phyloP scores from a whole-genome alignment of 2,113 vertebrate species.

The Archilochus colubris region DNA sequence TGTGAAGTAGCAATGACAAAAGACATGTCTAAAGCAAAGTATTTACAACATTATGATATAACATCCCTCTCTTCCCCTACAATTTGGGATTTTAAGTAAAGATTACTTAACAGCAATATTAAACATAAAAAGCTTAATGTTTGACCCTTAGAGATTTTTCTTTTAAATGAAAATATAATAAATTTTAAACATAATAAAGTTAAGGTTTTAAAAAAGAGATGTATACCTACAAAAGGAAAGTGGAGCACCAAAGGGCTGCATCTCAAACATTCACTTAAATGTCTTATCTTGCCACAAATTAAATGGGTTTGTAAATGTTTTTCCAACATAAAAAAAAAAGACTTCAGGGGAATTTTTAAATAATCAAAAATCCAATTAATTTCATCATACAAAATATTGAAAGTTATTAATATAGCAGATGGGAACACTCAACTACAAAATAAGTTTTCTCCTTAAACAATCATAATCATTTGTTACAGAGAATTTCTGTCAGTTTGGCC shows the following conservation, averaged over 20 bases:
- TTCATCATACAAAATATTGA: not conserved
- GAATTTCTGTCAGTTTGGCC: not conserved
- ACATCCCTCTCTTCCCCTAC: not conserved
- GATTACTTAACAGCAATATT: not conserved
- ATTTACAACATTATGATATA: not conserved
- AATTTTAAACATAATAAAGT: not conserved
- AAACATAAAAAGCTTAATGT: not conserved
- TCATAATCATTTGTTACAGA: not conserved
- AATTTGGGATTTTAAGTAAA: not conserved
- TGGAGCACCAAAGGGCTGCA: accelerated
- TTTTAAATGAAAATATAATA: not conserved
- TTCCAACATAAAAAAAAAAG: not conserved
- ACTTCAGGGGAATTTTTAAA: not conserved
- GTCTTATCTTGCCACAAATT: not conserved
- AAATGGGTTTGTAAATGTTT: not conserved
- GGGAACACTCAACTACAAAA: not conserved
- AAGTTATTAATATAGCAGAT: not conserved
- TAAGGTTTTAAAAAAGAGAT: not conserved
- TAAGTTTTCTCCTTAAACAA: not conserved
- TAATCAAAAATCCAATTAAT: not conserved
- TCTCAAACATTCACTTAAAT: not conserved
- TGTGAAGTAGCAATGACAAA: not conserved
- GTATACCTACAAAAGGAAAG: not conserved
- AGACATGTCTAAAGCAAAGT: not conserved
- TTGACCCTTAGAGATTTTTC: constrained; percentile 3